A percentile compares a stretch with the other conserved stretches of the same genome.
Conservation (phyloP, 30 jellyfish, hydroid and myxozoan species). For the Cassiopea xamachana region DNA sequence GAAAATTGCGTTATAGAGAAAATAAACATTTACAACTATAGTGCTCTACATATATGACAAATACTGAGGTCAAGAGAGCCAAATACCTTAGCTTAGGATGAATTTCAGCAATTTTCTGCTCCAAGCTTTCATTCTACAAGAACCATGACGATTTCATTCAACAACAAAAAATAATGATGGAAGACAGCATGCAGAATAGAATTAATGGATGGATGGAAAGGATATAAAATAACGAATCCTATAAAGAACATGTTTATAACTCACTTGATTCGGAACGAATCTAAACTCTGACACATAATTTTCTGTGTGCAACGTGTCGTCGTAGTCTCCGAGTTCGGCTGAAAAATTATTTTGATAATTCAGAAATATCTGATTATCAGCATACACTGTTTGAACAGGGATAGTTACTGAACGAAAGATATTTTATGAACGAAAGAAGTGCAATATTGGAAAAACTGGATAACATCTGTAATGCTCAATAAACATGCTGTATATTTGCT, state of each 20-base stretch:
- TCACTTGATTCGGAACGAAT: conserved; percentile 94
- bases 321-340: conserved; percentile 99
- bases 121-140: conserved; percentile 80
- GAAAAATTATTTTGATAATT: not conserved
- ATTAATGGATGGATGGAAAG: not conserved
- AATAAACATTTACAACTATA: too few species aligned
- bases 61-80: not conserved
- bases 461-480: too few species aligned
- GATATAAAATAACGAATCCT: not conserved
- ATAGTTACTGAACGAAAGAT: too few species aligned
- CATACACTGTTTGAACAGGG: too few species aligned
- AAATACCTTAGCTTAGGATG: conserved; percentile 85
- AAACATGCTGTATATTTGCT: too few species aligned
- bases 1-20: too few species aligned
- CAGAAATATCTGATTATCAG: not conserved
- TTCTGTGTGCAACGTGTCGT: conserved; percentile 84
- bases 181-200: too few species aligned
- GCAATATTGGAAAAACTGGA: too few species aligned
- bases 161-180: not conserved
- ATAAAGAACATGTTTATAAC: not conserved
- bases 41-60: too few species aligned
- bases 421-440: too few species aligned
- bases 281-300: conserved; percentile 93
- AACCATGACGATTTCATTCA: not conserved
- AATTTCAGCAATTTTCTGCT: conserved; percentile 80